Base-by-base conservation (phyloP, 2,113 vertebrate genomes). In the Oryzias javanicus region DNA sequence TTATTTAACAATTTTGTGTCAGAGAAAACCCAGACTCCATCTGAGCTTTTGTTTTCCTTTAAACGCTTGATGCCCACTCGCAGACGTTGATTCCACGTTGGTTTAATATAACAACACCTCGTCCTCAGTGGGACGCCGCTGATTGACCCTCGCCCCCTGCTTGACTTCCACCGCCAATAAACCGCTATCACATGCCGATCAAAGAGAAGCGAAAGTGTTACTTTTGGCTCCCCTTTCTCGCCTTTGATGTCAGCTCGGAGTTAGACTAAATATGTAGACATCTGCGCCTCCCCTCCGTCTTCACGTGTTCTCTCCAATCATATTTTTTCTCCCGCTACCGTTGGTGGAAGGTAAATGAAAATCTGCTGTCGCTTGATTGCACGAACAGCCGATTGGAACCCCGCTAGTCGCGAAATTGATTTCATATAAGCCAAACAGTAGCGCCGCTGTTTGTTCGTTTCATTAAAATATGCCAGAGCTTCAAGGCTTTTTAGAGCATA, bases 381-480 rank as follows among this genome's bases (percentile, higher is more conserved):
- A 78, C 76, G 66, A 42, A 87, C 91, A 85, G 87, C 93, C 93
- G 94, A 95, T 95, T 83, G 79, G 88, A 93, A 88, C 86, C 89
- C 86, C 59, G 76, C 83, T 81, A 88, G 78, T 60, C 71, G 70
- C 83, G 84, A 89, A 94, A 94, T 93, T 89, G 92, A 93, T 94
- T 92, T 91, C 76, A 59, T 83, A 85, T 90, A 89, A 91, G 91
- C 86, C 89, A 91, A 22, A 93, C 89, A 42, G 75, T 72, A 52
- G 69, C 69, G 56, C 69, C 55, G 63, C 80, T 87, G 83, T 82
- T 88, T 89, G 88, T 92, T 92, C 93, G 91, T 94, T 94, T 93
- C 89, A 94, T 94, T 93, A 94, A 89, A 22, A 91, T 78, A 86
- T 90, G 91, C 91, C 90, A 78, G 89, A 18, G 63, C 67, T 68